Evolutionary conservation across 2,888 invertebrate species (phyloP).

Genomic region (Nomada fucata): DNA sequence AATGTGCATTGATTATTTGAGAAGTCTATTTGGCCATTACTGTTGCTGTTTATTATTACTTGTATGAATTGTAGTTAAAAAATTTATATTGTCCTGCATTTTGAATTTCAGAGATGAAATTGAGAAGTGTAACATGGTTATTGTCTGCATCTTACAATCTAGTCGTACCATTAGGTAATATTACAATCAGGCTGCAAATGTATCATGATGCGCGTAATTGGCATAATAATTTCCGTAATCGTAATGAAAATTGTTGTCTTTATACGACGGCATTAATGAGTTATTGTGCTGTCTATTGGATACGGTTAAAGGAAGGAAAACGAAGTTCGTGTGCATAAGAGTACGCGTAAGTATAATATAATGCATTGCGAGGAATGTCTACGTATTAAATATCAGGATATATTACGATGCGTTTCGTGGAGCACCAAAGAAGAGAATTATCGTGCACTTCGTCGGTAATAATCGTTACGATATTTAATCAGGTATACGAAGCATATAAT

Average conservation of each 20-base stretch:
- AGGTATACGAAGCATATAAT: conserved; percentile 35
- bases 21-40: too few species aligned
- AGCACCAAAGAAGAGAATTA: background rate
- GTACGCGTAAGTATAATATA: background rate
- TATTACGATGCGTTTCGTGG: background rate
- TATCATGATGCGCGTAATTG: too few species aligned
- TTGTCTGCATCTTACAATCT: too few species aligned
- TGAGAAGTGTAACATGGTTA: too few species aligned
- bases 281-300: background rate
- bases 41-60: background rate
- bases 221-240: too few species aligned
- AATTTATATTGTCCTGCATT: too few species aligned
- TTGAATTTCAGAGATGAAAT: too few species aligned
- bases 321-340: background rate
- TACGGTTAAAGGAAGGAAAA: background rate
- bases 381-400: background rate
- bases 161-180: too few species aligned
- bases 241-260: too few species aligned
- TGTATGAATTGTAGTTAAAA: too few species aligned
- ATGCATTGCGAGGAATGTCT: background rate
- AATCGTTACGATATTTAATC: conserved; percentile 44
- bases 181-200: too few species aligned
- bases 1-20: too few species aligned
- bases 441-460: conserved; percentile 11
- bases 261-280: background rate